Conservation (phyloP, 2,113 vertebrate species). For the Saccopteryx leptura region DNA sequence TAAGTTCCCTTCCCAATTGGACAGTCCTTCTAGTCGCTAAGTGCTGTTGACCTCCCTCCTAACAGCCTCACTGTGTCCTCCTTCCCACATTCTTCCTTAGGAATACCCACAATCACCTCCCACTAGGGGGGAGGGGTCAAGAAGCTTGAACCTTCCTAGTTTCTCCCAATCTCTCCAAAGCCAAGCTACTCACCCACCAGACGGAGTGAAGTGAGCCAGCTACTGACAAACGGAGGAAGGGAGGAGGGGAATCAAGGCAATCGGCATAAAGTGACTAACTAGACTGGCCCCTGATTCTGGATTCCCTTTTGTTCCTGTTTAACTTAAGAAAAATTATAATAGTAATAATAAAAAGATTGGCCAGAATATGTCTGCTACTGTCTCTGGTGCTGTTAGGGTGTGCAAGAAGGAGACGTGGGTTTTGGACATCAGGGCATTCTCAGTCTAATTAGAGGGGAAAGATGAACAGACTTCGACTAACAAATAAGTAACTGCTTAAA, state of each 20-base stretch:
- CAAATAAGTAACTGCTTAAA: neutral
- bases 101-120: neutral
- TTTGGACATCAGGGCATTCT: neutral
- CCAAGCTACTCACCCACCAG: neutral
- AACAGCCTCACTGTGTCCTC: neutral
- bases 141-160: neutral
- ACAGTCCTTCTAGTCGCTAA: neutral
- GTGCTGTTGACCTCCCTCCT: neutral
- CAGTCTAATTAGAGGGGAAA: neutral
- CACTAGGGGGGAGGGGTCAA: neutral
- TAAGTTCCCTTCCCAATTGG: neutral
- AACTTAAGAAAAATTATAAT: neutral
- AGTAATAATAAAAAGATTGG: neutral
- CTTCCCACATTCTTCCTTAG: neutral
- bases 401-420: neutral
- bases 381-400: neutral
- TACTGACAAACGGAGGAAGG: neutral
- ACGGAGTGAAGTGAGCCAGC: neutral
- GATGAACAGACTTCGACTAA: neutral
- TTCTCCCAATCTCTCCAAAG: neutral
- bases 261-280: neutral
- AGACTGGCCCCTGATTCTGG: neutral
- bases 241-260: neutral
- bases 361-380: neutral
- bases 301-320: slow-evolving; percentile 32